These are phyloP conservation scores for Penaeus monodon DNA, from an alignment of 2,888 invertebrate species.

Conservation along the genomic window DNA sequence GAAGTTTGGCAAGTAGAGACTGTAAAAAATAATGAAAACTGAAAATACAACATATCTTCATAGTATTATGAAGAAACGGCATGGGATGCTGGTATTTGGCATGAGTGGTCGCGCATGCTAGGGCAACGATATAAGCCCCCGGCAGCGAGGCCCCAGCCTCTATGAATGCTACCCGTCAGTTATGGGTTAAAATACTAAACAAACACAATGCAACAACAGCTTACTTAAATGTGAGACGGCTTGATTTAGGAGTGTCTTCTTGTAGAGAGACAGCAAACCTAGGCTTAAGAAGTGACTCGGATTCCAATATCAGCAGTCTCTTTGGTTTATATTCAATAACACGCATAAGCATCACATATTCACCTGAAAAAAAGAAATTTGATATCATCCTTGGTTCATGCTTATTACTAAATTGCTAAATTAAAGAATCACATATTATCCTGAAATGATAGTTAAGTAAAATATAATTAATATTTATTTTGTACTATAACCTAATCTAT, in stretches of 20 bases:
- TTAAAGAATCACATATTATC: neutral
- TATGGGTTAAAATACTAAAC: neutral
- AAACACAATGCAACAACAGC: neutral
- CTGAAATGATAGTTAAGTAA: too few species aligned
- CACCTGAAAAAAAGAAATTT: conserved; percentile 41
- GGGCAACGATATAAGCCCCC: too few species aligned
- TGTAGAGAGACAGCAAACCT: conserved; percentile 43
- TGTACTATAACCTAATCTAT: too few species aligned
- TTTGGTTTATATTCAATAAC: conserved; percentile 56
- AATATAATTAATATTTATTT: too few species aligned
- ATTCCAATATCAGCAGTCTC: conserved; percentile 46
- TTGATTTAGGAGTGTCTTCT: conserved; percentile 29
- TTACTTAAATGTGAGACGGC: conserved; percentile 52
- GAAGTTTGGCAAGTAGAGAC: too few species aligned
- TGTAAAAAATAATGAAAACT: too few species aligned
- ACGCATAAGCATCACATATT: conserved; percentile 50
- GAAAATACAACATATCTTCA: too few species aligned
- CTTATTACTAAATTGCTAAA: neutral
- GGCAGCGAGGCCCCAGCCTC: too few species aligned
- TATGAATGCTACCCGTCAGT: too few species aligned
- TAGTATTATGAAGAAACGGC: too few species aligned
- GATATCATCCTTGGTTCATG: neutral
- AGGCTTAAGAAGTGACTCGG: conserved; percentile 54
- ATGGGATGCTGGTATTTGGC: too few species aligned
- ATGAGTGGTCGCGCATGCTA: too few species aligned